A percentile compares a stretch with the other conserved stretches of the same genome.
Evolutionary conservation across 2,797 vertebrate species (phyloP).

Genomic region (Neostethus bicornis): DNA sequence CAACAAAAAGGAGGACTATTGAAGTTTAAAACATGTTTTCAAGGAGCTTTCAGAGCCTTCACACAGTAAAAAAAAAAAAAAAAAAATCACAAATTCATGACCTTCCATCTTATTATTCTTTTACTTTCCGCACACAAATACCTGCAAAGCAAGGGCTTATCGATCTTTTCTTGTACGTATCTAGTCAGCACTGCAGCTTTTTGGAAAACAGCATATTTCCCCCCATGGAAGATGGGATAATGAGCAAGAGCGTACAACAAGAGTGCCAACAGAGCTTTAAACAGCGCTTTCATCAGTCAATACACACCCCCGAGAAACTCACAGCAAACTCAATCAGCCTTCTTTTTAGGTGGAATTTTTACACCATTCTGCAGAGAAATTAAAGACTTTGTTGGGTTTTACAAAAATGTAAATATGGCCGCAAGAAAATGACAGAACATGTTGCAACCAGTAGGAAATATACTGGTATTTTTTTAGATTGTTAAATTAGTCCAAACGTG

Average conservation of each 20-base stretch:
- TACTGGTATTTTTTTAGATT: no score
- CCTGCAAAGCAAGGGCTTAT: constrained; percentile 47
- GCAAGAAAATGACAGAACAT: neutral
- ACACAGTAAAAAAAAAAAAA: no score
- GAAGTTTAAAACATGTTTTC: neutral
- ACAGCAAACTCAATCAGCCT: constrained; percentile 23
- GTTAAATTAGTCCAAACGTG: no score
- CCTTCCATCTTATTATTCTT: constrained; percentile 16
- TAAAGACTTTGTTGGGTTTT: neutral
- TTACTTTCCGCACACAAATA: constrained; percentile 24
- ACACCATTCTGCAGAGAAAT: neutral
- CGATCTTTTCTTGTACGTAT: constrained; percentile 46
- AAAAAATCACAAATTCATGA: constrained; percentile 17
- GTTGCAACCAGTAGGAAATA: neutral
- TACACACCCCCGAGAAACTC: constrained; percentile 15
- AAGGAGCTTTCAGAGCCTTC: constrained; percentile 13
- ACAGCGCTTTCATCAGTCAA: constrained; percentile 44
- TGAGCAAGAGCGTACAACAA: constrained; percentile 47
- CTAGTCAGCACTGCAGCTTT: constrained; percentile 50
- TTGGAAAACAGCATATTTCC: constrained; percentile 45
- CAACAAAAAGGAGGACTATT: neutral
- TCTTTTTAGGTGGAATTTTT: constrained; percentile 3
- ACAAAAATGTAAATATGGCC: neutral
- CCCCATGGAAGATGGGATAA: constrained; percentile 40
- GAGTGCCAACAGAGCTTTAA: constrained; percentile 26